Percentiles rank a stretch among this genome's conserved stretches.
Conservation (phyloP, 2,113 vertebrate genomes). For the Hydropotes inermis region DNA sequence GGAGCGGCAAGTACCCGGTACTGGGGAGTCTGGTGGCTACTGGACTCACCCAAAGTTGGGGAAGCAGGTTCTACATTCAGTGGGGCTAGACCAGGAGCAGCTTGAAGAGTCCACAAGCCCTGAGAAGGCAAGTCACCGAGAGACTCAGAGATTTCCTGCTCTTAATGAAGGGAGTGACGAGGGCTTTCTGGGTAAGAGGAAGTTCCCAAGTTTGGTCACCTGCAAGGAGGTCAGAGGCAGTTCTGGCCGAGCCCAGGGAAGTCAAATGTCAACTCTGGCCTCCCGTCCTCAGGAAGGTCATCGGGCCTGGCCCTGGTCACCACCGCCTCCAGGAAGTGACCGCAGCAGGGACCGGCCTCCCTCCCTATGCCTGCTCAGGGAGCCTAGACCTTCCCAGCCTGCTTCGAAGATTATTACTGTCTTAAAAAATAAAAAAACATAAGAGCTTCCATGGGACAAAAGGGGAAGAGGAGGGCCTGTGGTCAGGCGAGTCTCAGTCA, state of each 20-base stretch:
- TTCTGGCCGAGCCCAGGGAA: background rate
- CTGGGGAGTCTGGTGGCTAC: background rate
- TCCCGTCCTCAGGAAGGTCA: background rate
- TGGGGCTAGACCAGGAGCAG: background rate
- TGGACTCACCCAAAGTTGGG: fast-evolving
- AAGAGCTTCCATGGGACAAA: background rate
- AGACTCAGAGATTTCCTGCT: background rate
- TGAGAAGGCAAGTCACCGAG: background rate
- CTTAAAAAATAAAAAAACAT: background rate
- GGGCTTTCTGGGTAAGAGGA: background rate
- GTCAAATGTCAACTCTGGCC: background rate
- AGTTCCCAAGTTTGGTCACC: background rate
- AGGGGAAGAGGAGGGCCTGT: background rate
- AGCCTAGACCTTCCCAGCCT: background rate
- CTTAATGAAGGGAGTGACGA: background rate
- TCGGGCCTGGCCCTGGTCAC: background rate
- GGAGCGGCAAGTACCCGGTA: fast-evolving
- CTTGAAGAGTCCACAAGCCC: background rate
- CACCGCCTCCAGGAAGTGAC: background rate
- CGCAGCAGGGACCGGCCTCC: background rate
- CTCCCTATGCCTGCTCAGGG: background rate
- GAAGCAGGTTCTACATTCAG: background rate
- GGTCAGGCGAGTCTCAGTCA: background rate
- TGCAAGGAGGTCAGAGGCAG: background rate
- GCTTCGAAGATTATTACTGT: background rate